These are phyloP conservation scores for Callosobruchus maculatus DNA, from an alignment of 2,888 invertebrate genomes.

Conservation along the genomic window DNA sequence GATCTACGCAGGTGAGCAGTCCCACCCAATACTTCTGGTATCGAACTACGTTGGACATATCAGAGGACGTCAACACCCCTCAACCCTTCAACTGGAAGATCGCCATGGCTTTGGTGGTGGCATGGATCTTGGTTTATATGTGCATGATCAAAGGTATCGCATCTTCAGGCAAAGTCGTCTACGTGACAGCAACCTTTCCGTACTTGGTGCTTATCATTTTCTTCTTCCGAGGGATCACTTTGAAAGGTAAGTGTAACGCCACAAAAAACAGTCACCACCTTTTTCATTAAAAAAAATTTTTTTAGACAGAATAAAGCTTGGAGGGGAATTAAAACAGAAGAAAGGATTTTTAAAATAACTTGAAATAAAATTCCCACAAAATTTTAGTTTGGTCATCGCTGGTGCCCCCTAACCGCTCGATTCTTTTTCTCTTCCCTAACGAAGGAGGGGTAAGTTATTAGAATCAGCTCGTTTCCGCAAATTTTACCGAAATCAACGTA, in stretches of 20 bases:
- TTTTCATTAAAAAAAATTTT: too few relatives aligned
- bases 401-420: too few relatives aligned
- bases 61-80: conserved; percentile 82
- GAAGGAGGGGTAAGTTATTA: too few relatives aligned
- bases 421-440: too few relatives aligned
- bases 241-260: conserved; percentile 66
- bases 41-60: conserved; percentile 85
- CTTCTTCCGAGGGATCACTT: conserved; percentile 89
- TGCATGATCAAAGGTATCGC: conserved; percentile 98
- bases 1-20: conserved; percentile 67
- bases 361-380: too few relatives aligned
- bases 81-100: conserved; percentile 90
- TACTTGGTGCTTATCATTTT: conserved; percentile 94
- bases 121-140: conserved; percentile 92
- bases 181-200: conserved; percentile 94
- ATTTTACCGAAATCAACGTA: too few relatives aligned
- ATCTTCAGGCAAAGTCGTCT: conserved; percentile 94
- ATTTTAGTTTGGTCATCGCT: too few relatives aligned
- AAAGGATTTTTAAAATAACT: too few relatives aligned
- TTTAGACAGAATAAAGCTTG: too few relatives aligned
- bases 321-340: too few relatives aligned
- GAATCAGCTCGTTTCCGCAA: too few relatives aligned
- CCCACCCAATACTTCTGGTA: conserved; percentile 97
- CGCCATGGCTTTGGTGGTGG: conserved; percentile 77
- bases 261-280: too few relatives aligned